Evolutionary conservation across 2,113 vertebrate genomes (phyloP), one percentile per base, ranked within the genome.

Genomic region (Nesogale talazaci): DNA sequence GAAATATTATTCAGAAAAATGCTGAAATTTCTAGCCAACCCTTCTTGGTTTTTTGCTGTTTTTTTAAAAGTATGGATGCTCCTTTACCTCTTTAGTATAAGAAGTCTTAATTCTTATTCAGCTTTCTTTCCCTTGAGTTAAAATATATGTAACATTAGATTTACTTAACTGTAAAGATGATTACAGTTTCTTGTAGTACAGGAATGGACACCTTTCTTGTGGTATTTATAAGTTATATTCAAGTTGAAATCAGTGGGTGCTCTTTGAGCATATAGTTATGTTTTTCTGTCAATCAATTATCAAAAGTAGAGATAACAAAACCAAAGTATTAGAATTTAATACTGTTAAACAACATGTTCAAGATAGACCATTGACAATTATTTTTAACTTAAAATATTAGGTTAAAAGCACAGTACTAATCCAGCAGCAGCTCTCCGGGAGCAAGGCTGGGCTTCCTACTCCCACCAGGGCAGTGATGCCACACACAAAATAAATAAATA

Each of bases 401-500:
- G 14, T 61, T 80, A 90, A 56, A 88, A 83, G 14, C 36, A 88
- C 75, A 92, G 52, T 86, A n/a, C 63, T 93, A 46, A 70, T 91
- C 95, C 85, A 90, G 38, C 20, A n/a, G n/a, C n/a, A n/a, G n/a
- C n/a, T n/a, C n/a, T n/a, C n/a, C n/a, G n/a, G n/a, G n/a, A n/a
- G n/a, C n/a, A n/a, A n/a, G n/a, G n/a, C n/a, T n/a, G n/a, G n/a
- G n/a, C n/a, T n/a, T n/a, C n/a, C n/a, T n/a, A n/a, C n/a, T n/a
- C n/a, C n/a, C n/a, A n/a, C n/a, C n/a, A n/a, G n/a, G n/a, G n/a
- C n/a, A n/a, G n/a, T 57, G n/a, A n/a, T n/a, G n/a, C n/a, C n/a
- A n/a, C n/a, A n/a, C n/a, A 91, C 34, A 83, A 83, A 83, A 88
- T 72, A 93, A 17, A 94, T 94, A 89, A 93, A 92, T 84, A 25